These are phyloP conservation scores for Endomychus coccineus DNA, from an alignment of 2,888 invertebrate species.

Conservation along the genomic window DNA sequence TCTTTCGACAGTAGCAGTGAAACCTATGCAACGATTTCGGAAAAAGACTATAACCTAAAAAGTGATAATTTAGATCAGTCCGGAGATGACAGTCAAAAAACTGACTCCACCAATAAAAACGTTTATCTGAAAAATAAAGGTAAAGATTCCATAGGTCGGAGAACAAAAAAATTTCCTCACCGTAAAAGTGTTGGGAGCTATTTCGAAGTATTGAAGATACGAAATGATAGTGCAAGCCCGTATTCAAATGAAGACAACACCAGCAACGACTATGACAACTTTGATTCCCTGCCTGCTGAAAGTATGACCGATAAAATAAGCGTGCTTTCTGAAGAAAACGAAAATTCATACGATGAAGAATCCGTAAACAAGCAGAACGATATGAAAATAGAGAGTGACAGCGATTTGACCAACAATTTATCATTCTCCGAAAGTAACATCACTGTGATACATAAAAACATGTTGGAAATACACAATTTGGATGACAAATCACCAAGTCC, in stretches of 20 bases:
- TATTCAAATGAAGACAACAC: slow-evolving; percentile 50
- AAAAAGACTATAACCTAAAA: slow-evolving; percentile 25
- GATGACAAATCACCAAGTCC: neutral
- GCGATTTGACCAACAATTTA: slow-evolving; percentile 49
- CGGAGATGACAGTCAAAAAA: slow-evolving; percentile 15
- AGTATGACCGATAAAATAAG: slow-evolving; percentile 52
- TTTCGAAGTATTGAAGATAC: slow-evolving; percentile 40
- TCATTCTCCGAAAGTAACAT: slow-evolving; percentile 49
- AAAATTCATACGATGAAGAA: slow-evolving; percentile 44
- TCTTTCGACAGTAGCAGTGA: slow-evolving; percentile 42
- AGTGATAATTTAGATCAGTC: slow-evolving; percentile 18
- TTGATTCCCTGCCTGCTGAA: slow-evolving; percentile 41
- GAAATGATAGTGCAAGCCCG: slow-evolving; percentile 39
- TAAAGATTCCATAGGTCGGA: slow-evolving; percentile 32
- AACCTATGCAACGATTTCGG: slow-evolving; percentile 38
- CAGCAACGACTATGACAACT: slow-evolving; percentile 44
- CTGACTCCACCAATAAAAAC: slow-evolving; percentile 23
- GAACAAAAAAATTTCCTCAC: slow-evolving; percentile 33
- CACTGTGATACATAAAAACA: slow-evolving; percentile 26
- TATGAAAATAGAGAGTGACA: slow-evolving; percentile 24
- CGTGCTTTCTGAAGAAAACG: slow-evolving; percentile 51
- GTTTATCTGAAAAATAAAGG: slow-evolving; percentile 36
- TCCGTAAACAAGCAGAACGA: slow-evolving; percentile 44
- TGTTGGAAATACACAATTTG: too few relatives aligned
- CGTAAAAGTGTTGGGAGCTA: slow-evolving; percentile 40